Base-by-base conservation (phyloP, 1,140 invertebrate species). In the Aphidius gifuensis region DNA sequence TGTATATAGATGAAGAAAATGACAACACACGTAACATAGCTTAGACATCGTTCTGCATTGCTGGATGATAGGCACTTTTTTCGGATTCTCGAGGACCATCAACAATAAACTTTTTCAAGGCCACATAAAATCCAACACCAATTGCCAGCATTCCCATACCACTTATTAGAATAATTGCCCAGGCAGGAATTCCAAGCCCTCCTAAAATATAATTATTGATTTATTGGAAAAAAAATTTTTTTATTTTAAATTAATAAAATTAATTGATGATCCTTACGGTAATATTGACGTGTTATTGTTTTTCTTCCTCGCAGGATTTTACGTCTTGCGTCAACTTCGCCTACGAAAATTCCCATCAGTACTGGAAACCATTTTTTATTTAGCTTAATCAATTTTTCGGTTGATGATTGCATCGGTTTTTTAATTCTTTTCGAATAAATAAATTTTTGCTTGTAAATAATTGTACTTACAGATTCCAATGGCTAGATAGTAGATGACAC, bases 231-330 rank as follows among this genome's bases (percentile, higher is more conserved):
- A 42, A 38, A 44, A 5, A 8, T n/a, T 51, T 50, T 60, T 49
- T 59, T n/a, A 50, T 23, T 6, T 45, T 2, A 16, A 7, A 9
- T 40, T 49, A 49, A 48, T 44, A 54, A 46, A 45, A 61, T 23
- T 23, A 54, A 44, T 45, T 61, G 9, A 40, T 45, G 39, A 54
- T 6, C 72, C 89, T 90, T 84, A 91, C 89, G 84, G 66, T 89
- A 88, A 72, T 91, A 91, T 64, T 83, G 84, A 48, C 89, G 84
- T 0, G 85, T 91, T 66, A 92, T 84, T 6, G 88, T 86, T 79
- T 89, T 88, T 63, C 90, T 81, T 58, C 89, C 89, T 65, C 86
- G 81, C 44, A 91, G 78, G 72, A 92, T 88, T 76, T 88, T 90
- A 69, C 90, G 83, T 71, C 89, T 83, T 9, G 84, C 89, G 76